Conservation (phyloP, 35 echinoderm and acorn worm species). For the Lytechinus pictus region DNA sequence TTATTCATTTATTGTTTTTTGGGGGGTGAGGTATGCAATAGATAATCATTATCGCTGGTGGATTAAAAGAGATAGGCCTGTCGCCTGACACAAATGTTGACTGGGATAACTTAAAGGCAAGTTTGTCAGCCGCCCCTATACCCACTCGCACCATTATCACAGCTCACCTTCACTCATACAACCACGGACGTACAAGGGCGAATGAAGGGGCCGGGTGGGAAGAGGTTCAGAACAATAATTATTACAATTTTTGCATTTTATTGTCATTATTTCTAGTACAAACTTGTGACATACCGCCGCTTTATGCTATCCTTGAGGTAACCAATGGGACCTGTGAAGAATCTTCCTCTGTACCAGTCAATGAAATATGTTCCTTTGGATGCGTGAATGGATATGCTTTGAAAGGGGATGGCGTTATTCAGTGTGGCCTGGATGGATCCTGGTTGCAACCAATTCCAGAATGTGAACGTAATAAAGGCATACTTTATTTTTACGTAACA, state of each 20-base stretch:
- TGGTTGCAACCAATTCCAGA: not conserved
- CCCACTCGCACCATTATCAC: too few species aligned
- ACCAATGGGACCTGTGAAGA: not conserved
- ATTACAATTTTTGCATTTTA: not conserved
- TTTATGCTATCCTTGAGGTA: not conserved
- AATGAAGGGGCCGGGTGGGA: too few species aligned
- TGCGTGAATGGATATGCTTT: not conserved
- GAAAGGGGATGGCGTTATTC: not conserved
- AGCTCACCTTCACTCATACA: too few species aligned
- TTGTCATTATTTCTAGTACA: not conserved
- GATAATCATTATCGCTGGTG: too few species aligned
- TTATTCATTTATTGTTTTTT: too few species aligned
- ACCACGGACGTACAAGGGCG: too few species aligned
- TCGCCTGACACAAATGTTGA: too few species aligned
- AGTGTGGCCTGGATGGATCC: constrained; percentile 10
- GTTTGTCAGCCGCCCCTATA: too few species aligned
- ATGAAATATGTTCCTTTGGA: not conserved
- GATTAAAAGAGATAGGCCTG: too few species aligned
- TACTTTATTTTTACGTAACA: not conserved
- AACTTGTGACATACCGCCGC: not conserved
- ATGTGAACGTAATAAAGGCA: not conserved
- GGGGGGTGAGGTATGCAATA: too few species aligned
- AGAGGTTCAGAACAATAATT: too few species aligned
- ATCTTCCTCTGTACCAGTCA: not conserved
- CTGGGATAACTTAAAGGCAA: too few species aligned